phyloP scores from a whole-genome alignment of 2,797 vertebrate species.

The Microcaecilia unicolor region DNA sequence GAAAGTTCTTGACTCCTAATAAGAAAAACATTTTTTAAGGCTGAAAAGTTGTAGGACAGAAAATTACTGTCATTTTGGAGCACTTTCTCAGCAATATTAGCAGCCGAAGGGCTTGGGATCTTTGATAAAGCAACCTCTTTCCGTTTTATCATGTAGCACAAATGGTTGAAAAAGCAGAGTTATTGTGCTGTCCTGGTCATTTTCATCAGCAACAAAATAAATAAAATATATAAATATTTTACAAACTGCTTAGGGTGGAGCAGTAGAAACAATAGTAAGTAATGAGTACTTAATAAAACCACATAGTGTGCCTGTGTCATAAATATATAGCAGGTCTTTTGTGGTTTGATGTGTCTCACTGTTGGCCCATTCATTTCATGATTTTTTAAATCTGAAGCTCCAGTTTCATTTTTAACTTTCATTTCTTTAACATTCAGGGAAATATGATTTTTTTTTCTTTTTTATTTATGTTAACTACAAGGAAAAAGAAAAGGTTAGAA shows the following conservation, averaged over 20 bases:
- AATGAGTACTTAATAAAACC: slow-evolving; percentile 24
- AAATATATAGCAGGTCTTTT: slow-evolving; percentile 25
- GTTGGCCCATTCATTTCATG: slow-evolving; percentile 53
- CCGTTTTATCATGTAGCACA: slow-evolving; percentile 26
- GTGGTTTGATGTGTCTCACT: slow-evolving; percentile 57
- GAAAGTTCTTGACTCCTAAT: slow-evolving; percentile 38
- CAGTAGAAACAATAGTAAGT: slow-evolving; percentile 20
- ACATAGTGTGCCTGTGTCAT: slow-evolving; percentile 32
- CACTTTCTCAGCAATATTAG: slow-evolving; percentile 61
- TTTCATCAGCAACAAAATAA: slow-evolving; percentile 31
- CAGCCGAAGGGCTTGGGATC: slow-evolving; percentile 48
- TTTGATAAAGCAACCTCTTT: slow-evolving; percentile 37
- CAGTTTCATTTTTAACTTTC: slow-evolving; percentile 45
- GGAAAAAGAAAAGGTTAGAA: slow-evolving; percentile 36
- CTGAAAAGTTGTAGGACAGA: slow-evolving; percentile 45
- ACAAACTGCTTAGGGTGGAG: slow-evolving; percentile 12
- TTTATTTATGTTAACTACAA: slow-evolving; percentile 42
- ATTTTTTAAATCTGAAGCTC: slow-evolving; percentile 44
- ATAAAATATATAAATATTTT: slow-evolving; percentile 27
- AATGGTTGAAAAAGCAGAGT: slow-evolving; percentile 30
- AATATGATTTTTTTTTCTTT: too few species aligned
- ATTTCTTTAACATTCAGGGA: slow-evolving; percentile 58
- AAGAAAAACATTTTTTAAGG: slow-evolving; percentile 33
- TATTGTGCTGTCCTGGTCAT: slow-evolving; percentile 10
- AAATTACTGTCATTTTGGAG: slow-evolving; percentile 42